Base-by-base conservation (phyloP, 1,140 invertebrate species). In the Apis dorsata region DNA sequence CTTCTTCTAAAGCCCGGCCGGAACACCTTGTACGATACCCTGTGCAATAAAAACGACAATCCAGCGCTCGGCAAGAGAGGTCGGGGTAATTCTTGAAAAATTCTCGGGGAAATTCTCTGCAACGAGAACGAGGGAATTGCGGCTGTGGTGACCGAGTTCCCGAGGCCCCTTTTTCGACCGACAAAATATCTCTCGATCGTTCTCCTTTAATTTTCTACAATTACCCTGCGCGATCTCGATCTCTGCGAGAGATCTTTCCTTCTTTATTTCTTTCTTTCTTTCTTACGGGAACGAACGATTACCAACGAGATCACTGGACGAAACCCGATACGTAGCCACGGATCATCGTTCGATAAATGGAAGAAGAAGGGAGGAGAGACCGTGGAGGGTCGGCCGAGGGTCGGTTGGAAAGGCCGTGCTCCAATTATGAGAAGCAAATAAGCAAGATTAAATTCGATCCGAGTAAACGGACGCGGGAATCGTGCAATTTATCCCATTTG, bases 381-480 rank as follows among this genome's bases (percentile, higher is more conserved):
- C 34, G 4, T n/a, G 66, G 24, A 8, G 17, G n/a, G 19, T 9
- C 10, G 15, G 34, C 3, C 21, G 24, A 21, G 65, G 19, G 9
- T 51, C 5, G 24, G 44, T 44, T 17, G 7, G n/a, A 63, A 53
- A 57, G 84, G 75, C 77, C 85, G 85, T 82, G 85, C 71, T 86
- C 75, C 85, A 86, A 86, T 86, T 86, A 86, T 86, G 81, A 80
- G 65, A 79, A 79, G 85, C 63, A 86, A 86, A 86, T 86, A 86
- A 86, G 53, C 55, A 83, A 79, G 80, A 86, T 86, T 86, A 86
- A 86, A 86, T 86, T 86, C 75, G 79, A 62, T 11, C 55, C 65
- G 79, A 69, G 74, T 86, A 86, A 86, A 86, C 84, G 78, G 62
- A 80, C 71, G 78, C 71, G 78, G 62, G 68, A 59, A 86, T 86